These are phyloP conservation scores for Sylvietta virens DNA, from an alignment of 2,113 vertebrate genomes.

Conservation along the genomic window DNA sequence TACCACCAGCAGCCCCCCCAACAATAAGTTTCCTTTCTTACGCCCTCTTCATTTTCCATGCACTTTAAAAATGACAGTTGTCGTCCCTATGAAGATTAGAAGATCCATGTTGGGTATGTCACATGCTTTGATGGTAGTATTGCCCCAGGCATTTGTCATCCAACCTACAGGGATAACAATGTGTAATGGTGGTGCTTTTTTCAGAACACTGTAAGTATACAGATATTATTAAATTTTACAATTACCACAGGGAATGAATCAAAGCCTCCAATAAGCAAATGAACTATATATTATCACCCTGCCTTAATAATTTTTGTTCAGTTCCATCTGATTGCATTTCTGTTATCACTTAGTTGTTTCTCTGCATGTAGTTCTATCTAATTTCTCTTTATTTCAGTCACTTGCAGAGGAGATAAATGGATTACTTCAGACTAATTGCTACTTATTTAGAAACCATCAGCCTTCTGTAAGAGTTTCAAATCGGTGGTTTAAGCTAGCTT, in stretches of 20 bases:
- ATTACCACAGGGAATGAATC: constrained; percentile 84
- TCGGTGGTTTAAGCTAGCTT: background rate
- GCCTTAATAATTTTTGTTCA: constrained; percentile 74
- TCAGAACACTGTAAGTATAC: constrained; percentile 77
- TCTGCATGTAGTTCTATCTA: constrained; percentile 24
- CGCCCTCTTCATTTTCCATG: constrained; percentile 55
- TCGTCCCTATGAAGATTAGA: constrained; percentile 82
- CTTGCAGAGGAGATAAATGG: constrained; percentile 31
- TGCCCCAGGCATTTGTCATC: constrained; percentile 83
- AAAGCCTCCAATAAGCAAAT: constrained; percentile 77
- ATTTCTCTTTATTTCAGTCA: constrained; percentile 33
- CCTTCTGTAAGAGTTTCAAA: background rate
- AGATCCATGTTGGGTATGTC: constrained; percentile 70
- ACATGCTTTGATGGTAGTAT: constrained; percentile 80
- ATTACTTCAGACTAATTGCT: constrained; percentile 31
- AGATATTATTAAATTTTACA: constrained; percentile 80
- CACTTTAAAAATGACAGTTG: constrained; percentile 80
- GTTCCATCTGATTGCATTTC: constrained; percentile 65
- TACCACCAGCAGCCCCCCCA: background rate
- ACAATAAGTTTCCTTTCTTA: background rate
- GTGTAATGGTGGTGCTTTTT: constrained; percentile 75
- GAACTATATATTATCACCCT: constrained; percentile 75
- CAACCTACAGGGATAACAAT: constrained; percentile 87
- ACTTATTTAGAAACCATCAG: constrained; percentile 10
- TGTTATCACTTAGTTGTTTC: constrained; percentile 52